Conservation (phyloP, 2,113 vertebrate genomes). For the Pangasianodon gigas region DNA sequence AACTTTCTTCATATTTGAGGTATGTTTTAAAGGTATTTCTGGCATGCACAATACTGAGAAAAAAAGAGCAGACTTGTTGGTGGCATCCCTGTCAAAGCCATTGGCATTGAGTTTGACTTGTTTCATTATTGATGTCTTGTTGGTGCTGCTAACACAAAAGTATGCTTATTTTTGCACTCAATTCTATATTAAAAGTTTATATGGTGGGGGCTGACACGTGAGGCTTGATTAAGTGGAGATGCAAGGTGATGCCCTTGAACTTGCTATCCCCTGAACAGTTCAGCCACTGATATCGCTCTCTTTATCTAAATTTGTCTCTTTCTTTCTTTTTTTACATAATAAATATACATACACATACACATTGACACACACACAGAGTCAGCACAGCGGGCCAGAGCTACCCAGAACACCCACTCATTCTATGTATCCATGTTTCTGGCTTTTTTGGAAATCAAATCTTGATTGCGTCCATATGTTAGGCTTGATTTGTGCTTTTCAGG, state of each 20-base stretch:
- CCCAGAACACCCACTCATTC: conserved; percentile 53
- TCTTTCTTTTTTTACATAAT: neutral
- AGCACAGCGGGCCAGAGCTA: neutral
- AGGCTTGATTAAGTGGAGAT: neutral
- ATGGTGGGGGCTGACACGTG: neutral
- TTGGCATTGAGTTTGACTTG: neutral
- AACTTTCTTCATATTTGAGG: too few relatives aligned
- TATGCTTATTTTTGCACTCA: neutral
- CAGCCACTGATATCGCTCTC: neutral
- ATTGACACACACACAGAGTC: neutral
- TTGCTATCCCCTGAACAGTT: neutral
- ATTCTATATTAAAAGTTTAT: neutral
- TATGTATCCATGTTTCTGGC: conserved; percentile 54
- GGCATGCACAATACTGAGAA: neutral
- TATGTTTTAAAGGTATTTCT: too few relatives aligned
- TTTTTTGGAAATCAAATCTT: conserved; percentile 58
- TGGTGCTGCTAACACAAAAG: neutral
- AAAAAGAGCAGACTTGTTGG: neutral
- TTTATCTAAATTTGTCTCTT: neutral
- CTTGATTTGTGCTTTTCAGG: conserved; percentile 58
- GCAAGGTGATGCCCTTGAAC: neutral
- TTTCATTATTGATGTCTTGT: neutral
- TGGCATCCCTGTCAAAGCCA: too few relatives aligned
- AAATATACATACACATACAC: neutral
- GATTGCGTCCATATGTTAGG: conserved; percentile 65